These are phyloP conservation scores for Lasioglossum zephyrum DNA, from an alignment of 2,888 invertebrate genomes.

Conservation along the genomic window DNA sequence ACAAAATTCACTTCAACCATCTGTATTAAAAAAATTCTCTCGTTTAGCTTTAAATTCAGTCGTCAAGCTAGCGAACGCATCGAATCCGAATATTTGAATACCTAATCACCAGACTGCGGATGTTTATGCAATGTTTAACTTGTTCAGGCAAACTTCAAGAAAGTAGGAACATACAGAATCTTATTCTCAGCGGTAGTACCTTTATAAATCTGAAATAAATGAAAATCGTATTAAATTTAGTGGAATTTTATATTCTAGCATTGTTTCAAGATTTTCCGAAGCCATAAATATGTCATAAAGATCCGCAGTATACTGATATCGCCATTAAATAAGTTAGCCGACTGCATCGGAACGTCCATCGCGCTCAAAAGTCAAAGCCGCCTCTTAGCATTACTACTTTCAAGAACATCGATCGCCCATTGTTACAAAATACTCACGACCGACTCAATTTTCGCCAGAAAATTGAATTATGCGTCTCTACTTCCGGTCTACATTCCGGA, in stretches of 20 bases:
- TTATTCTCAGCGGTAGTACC: too few relatives aligned
- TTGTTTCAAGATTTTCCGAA: too few relatives aligned
- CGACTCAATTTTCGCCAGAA: background rate
- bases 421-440: background rate
- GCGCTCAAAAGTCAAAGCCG: too few relatives aligned
- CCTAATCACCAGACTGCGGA: too few relatives aligned
- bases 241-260: too few relatives aligned
- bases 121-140: too few relatives aligned
- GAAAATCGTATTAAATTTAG: too few relatives aligned
- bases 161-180: too few relatives aligned
- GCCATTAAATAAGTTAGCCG: background rate
- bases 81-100: background rate
- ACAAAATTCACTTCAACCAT: background rate
- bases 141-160: too few relatives aligned
- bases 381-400: conserved; percentile 29
- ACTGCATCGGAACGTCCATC: background rate
- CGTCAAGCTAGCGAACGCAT: background rate
- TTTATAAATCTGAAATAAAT: too few relatives aligned
- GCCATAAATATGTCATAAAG: too few relatives aligned
- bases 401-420: background rate
- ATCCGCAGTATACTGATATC: background rate
- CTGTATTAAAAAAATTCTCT: background rate
- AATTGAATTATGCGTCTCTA: conserved; percentile 17
- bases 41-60: background rate
- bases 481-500: conserved; percentile 59